Base-by-base conservation (phyloP, 2,888 invertebrate species). In the Troides aeacus region DNA sequence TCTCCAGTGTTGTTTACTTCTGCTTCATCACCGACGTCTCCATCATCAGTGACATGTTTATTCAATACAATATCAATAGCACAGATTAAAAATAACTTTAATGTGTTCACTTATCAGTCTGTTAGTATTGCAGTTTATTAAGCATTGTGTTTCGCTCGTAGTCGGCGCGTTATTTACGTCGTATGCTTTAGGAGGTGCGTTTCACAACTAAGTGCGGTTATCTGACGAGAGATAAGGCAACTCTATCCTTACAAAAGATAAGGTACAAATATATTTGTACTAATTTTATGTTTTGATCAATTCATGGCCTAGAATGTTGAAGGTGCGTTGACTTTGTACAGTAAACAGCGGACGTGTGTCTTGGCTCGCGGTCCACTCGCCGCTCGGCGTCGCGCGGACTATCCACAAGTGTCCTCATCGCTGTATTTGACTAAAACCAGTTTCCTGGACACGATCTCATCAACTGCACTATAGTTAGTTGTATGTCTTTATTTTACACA, bases 151-250 rank as follows among this genome's bases (percentile, higher is more conserved):
- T 53, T 53, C 23, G 62, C 12, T 36, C 23, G 21, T 61, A 10
- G 53, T 53, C 24, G n/a, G 18, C 3, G 42, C n/a, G 21, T 10
- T 57, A n/a, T 56, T 64, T 53, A 42, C 62, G 57, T 62, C 75
- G 73, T 75, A 70, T 71, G 70, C 73, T 72, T 66, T 58, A 71
- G 73, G 75, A 72, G 74, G 69, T 69, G 67, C 72, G 72, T 68
- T 70, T 72, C 75, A 74, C 74, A 77, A 79, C 79, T 79, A 77
- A 77, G 69, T 75, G 69, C 53, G 69, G 72, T 75, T 79, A 77
- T 79, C 79, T 78, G 71, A 74, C 71, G 59, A 72, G 72, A 82
- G 88, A 88, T 88, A 87, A 85, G 77, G 74, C 78, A 72, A 74
- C 79, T 83, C 77, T 82, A 83, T 79, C 81, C 79, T 72, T 57